Base-by-base conservation (phyloP, 2,888 invertebrate species). In the Ceratothoa steindachneri region DNA sequence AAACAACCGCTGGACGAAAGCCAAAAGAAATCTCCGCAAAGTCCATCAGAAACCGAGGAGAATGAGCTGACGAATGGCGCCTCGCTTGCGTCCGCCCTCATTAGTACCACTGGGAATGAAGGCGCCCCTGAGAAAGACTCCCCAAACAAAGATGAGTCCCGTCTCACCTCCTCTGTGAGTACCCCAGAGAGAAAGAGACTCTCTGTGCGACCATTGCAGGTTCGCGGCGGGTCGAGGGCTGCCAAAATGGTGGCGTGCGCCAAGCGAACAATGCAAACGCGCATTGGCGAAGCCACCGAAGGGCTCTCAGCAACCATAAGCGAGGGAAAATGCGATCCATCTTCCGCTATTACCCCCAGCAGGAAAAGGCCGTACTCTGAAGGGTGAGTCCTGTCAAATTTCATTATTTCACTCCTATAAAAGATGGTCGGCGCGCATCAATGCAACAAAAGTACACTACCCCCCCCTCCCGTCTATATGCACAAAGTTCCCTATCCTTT, bases 191-290 rank as follows among this genome's bases (percentile, higher is more conserved):
- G 75, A 27, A 68, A 71, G 24, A 75, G 70, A 41, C 22, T 27
- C 19, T 55, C 19, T 5, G 31, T 70, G 19, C 30, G 7, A 5
- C n/a, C n/a, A 12, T 5, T 60, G 12, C 52, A 69, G 24, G 53
- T 66, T 24, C 71, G 66, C 4, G 70, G 72, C 7, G 71, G 73
- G 4, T 75, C 75, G 12, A 55, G 78, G 19, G 78, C 78, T 2
- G 78, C 78, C 9, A 55, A 75, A 68, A 51, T 78, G 65, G 73
- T 78, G 3, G 78, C 78, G 12, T 73, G 73, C 55, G 78, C 78
- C 1, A 75, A 75, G 31, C 64, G 75, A 30, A 78, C 75, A 51
- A 78, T 73, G 12, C 15, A 24, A 12, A 64, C 70, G n/a, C 15
- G 30, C 15, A 30, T 15, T 12, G 31, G n/a, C 2, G 28, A n/a